A percentile compares a stretch with the other conserved stretches of the same genome.
phyloP scores from a whole-genome alignment of 2,797 vertebrate species.

The Tenualosa ilisha region DNA sequence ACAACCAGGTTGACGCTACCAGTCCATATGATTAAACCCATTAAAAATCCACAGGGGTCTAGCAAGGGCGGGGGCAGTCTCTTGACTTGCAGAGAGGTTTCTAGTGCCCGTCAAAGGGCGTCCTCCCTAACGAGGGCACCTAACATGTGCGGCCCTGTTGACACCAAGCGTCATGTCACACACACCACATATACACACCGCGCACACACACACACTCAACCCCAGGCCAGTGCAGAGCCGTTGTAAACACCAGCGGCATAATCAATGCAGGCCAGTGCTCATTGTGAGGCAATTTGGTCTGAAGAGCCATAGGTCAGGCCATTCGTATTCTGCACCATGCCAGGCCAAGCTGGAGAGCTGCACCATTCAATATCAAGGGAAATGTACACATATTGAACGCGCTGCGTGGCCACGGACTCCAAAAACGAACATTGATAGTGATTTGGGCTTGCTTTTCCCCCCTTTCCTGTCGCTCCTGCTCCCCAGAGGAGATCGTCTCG shows the following conservation, averaged over 20 bases:
- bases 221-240: slow-evolving; percentile 47
- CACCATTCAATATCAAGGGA: slow-evolving; percentile 59
- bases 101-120: slow-evolving; percentile 28
- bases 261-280: slow-evolving; percentile 58
- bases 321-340: slow-evolving; percentile 63
- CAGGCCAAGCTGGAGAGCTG: slow-evolving; percentile 53
- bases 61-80: neutral
- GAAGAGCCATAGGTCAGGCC: slow-evolving; percentile 59
- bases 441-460: slow-evolving; percentile 39
- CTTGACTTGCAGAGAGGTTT: slow-evolving; percentile 18
- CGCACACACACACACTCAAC: slow-evolving; percentile 30
- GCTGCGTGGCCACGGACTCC: slow-evolving; percentile 46
- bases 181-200: slow-evolving; percentile 7
- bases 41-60: slow-evolving; percentile 23
- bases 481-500: slow-evolving; percentile 34
- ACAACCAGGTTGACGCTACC: slow-evolving; percentile 1
- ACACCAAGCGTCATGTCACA: neutral
- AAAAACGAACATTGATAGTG: slow-evolving; percentile 53
- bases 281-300: slow-evolving; percentile 60
- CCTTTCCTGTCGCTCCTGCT: slow-evolving; percentile 25
- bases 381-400: slow-evolving; percentile 64
- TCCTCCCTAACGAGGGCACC: slow-evolving; percentile 34
- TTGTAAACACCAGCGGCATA: slow-evolving; percentile 58
- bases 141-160: slow-evolving; percentile 19
- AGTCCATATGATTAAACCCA: slow-evolving; percentile 19